Conservation (phyloP, 2,113 vertebrate species). For the Ibidorhyncha struthersii region DNA sequence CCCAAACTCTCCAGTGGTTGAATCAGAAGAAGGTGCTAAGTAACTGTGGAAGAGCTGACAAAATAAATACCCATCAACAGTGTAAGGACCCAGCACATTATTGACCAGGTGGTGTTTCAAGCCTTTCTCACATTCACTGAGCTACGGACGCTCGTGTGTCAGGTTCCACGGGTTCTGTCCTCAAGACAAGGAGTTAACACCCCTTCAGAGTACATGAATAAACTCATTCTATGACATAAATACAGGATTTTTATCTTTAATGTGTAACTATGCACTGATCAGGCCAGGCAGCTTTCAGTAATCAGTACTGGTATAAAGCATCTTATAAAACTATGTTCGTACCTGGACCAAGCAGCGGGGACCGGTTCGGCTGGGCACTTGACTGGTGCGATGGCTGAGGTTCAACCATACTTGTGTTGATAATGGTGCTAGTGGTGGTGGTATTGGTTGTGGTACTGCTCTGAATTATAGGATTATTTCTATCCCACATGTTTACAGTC, state of each 20-base stretch:
- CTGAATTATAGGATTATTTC: conserved; percentile 89
- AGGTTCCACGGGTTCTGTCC: background rate
- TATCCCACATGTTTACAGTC: conserved; percentile 98
- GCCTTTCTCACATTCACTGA: background rate
- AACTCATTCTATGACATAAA: background rate
- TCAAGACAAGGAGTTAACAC: background rate
- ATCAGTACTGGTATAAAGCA: background rate
- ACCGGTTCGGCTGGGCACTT: conserved; percentile 83
- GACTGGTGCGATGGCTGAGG: conserved; percentile 83
- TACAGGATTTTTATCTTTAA: background rate
- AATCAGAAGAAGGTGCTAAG: background rate
- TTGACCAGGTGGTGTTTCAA: background rate
- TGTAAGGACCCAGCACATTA: background rate
- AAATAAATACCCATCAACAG: background rate
- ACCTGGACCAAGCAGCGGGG: conserved; percentile 90
- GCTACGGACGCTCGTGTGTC: background rate
- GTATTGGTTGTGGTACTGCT: conserved; percentile 79
- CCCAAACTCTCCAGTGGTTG: background rate
- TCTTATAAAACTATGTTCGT: background rate
- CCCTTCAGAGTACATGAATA: background rate
- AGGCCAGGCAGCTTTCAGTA: background rate
- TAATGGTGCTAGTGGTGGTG: conserved; percentile 78
- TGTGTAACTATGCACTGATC: accelerated
- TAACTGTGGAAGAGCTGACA: background rate
- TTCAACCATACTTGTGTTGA: conserved; percentile 82